A percentile compares a stretch with the other conserved stretches of the same genome.
These are phyloP conservation scores for Urocolius indicus DNA, from an alignment of 2,113 vertebrate species.

Conservation along the genomic window DNA sequence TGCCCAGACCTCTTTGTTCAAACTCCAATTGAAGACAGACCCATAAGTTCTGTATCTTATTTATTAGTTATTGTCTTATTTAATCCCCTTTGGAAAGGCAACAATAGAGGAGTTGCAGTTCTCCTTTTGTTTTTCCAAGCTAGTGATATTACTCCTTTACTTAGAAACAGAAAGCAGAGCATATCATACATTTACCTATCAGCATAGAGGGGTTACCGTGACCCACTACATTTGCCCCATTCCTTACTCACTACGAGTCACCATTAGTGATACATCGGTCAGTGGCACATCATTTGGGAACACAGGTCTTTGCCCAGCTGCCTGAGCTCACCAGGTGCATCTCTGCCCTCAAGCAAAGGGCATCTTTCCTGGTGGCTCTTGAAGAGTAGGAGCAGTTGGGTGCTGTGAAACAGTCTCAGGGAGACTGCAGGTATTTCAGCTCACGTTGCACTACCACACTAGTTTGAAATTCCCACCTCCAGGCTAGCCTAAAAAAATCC, in stretches of 20 bases:
- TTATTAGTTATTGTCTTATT: conserved; percentile 63
- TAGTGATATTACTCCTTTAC: neutral
- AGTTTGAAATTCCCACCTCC: neutral
- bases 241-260: neutral
- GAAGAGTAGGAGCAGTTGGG: accelerated
- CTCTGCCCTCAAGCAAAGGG: neutral
- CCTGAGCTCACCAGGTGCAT: accelerated
- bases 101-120: conserved; percentile 37
- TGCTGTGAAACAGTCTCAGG: neutral
- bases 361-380: neutral
- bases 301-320: neutral
- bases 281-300: neutral
- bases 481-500: neutral
- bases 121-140: neutral
- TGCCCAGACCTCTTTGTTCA: conserved; percentile 48
- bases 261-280: neutral
- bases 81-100: conserved; percentile 54
- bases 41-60: conserved; percentile 1
- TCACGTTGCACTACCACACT: accelerated
- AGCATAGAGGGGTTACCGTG: neutral
- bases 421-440: neutral
- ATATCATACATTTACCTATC: neutral
- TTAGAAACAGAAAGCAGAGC: conserved; percentile 3
- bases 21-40: conserved; percentile 51
- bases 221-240: neutral